Conservation (phyloP, 2,797 vertebrate species). For the Diglossa cyanea region DNA sequence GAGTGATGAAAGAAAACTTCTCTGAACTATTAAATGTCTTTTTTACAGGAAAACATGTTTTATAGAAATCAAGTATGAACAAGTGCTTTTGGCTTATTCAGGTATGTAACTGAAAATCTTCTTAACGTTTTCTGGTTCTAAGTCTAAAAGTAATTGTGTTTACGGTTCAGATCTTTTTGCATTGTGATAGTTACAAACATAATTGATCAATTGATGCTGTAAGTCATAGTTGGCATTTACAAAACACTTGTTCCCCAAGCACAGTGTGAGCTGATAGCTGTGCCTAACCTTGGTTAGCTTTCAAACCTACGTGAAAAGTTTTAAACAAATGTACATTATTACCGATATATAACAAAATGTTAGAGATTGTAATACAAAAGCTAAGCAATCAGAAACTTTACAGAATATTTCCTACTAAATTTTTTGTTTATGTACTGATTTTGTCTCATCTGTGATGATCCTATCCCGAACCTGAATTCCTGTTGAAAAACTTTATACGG, state of each 20-base stretch:
- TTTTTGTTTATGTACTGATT: background rate
- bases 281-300: background rate
- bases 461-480: slow-evolving; percentile 78
- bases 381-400: background rate
- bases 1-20: background rate
- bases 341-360: background rate
- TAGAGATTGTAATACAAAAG: background rate
- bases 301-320: background rate
- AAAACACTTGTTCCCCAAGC: background rate
- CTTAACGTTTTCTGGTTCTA: background rate
- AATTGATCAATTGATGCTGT: background rate
- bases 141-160: background rate
- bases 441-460: slow-evolving; percentile 71
- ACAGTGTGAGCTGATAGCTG: background rate
- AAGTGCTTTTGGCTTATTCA: background rate
- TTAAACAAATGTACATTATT: background rate
- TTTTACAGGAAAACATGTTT: background rate
- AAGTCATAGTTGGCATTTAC: background rate
- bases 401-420: background rate
- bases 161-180: background rate
- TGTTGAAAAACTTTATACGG: slow-evolving; percentile 68
- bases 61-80: background rate
- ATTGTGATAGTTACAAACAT: background rate
- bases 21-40: background rate
- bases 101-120: background rate